A percentile compares a stretch with the other conserved stretches of the same genome.
These are phyloP conservation scores for Psittacula echo DNA, from an alignment of 2,797 vertebrate genomes.

Conservation along the genomic window DNA sequence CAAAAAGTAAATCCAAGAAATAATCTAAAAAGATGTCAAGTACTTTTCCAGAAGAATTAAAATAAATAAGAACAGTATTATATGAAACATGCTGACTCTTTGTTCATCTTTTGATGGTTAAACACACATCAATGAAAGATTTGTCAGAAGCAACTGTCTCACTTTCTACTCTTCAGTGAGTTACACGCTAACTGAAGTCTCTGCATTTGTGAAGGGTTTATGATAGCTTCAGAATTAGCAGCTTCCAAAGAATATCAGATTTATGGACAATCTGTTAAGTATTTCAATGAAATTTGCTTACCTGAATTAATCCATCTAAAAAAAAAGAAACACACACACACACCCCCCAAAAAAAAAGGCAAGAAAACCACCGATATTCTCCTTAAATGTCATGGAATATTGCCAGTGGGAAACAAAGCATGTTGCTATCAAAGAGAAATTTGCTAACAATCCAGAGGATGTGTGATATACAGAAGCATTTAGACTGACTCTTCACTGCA, in stretches of 20 bases:
- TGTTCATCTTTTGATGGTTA: conserved; percentile 48
- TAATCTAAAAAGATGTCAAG: conserved; percentile 27
- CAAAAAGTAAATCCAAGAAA: conserved; percentile 37
- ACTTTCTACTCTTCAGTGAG: neutral
- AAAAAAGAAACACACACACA: neutral
- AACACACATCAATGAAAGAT: conserved; percentile 40
- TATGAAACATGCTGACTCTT: conserved; percentile 13
- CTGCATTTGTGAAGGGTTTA: conserved; percentile 25
- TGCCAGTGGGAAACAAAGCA: neutral
- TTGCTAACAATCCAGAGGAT: conserved; percentile 33
- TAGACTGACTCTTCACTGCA: neutral
- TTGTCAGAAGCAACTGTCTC: conserved; percentile 40
- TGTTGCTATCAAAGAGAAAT: conserved; percentile 51
- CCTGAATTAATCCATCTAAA: conserved; percentile 60
- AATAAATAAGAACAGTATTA: conserved; percentile 42
- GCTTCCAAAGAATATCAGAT: conserved; percentile 50
- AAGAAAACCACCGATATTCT: neutral
- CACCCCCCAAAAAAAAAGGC: neutral
- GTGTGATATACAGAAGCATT: neutral
- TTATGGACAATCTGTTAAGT: conserved; percentile 65
- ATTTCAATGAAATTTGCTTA: conserved; percentile 59
- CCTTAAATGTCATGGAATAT: conserved; percentile 38
- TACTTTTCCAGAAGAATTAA: conserved; percentile 30
- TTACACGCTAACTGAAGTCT: neutral
- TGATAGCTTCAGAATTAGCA: conserved; percentile 52